Evolutionary conservation across 2,797 vertebrate species (phyloP).

Genomic region (Propithecus deckenii): DNA sequence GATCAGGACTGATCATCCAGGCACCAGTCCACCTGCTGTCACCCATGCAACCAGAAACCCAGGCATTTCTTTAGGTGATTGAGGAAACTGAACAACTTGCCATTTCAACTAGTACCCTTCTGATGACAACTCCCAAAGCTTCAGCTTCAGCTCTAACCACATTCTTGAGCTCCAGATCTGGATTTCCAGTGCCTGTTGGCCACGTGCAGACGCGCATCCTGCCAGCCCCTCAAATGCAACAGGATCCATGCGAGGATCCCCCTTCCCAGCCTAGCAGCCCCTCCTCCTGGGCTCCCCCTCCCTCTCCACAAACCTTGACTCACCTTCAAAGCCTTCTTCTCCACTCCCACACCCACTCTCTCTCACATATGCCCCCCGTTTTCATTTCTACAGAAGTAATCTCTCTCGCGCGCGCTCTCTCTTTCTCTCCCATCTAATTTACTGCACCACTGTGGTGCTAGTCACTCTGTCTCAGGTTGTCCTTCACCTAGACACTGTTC

Average conservation of each 20-base stretch:
- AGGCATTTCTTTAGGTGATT: background rate
- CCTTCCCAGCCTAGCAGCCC: background rate
- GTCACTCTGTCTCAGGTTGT: background rate
- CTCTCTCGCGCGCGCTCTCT: background rate
- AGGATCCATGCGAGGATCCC: background rate
- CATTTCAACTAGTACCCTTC: background rate
- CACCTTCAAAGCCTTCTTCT: background rate
- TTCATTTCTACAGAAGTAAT: background rate
- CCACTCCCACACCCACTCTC: background rate
- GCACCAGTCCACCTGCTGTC: background rate
- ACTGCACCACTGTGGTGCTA: background rate
- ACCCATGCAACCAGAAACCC: background rate
- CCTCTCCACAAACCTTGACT: background rate
- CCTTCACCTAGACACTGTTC: background rate
- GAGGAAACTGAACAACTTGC: constrained; percentile 5
- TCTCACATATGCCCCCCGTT: background rate
- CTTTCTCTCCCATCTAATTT: background rate
- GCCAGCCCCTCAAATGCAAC: background rate
- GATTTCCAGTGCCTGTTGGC: background rate
- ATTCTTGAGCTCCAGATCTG: background rate
- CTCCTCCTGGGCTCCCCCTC: background rate
- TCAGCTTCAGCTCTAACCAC: background rate
- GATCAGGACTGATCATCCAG: background rate
- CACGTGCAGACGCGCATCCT: background rate
- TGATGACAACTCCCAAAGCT: background rate